Conservation (phyloP, 2,888 invertebrate species). For the Tipula confusa region DNA sequence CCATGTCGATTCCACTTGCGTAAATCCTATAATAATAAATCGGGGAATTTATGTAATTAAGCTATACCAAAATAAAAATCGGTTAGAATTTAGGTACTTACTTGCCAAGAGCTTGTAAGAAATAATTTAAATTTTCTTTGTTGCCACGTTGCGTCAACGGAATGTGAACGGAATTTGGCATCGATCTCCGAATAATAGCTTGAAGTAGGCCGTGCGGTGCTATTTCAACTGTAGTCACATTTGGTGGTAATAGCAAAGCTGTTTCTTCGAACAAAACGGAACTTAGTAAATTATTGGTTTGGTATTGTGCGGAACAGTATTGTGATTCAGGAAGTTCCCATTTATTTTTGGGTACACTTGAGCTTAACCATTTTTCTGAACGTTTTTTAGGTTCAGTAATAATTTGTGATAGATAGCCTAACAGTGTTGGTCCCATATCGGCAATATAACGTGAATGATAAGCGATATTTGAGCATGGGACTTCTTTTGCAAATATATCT, state of each 20-base stretch:
- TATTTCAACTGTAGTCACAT: slow-evolving; percentile 63
- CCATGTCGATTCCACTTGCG: slow-evolving; percentile 69
- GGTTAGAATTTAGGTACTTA: slow-evolving; percentile 48
- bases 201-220: slow-evolving; percentile 67
- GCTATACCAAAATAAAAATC: slow-evolving; percentile 36
- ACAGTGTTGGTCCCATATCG: slow-evolving; percentile 60
- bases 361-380: slow-evolving; percentile 76
- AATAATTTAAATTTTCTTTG: slow-evolving; percentile 49
- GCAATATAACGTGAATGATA: slow-evolving; percentile 84
- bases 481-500: slow-evolving; percentile 75
- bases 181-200: slow-evolving; percentile 60
- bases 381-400: slow-evolving; percentile 64
- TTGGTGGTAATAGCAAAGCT: slow-evolving; percentile 56
- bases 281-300: slow-evolving; percentile 75
- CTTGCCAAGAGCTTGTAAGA: slow-evolving; percentile 51
- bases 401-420: slow-evolving; percentile 59
- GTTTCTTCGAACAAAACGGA: slow-evolving; percentile 59
- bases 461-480: slow-evolving; percentile 81
- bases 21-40: too few species aligned
- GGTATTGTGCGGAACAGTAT: slow-evolving; percentile 75
- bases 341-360: slow-evolving; percentile 66
- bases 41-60: background rate
- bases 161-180: slow-evolving; percentile 54
- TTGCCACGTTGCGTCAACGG: slow-evolving; percentile 58
- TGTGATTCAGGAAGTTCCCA: slow-evolving; percentile 66